These are phyloP conservation scores for Keiferia lycopersicella DNA, from an alignment of 2,888 invertebrate species.

Conservation along the genomic window DNA sequence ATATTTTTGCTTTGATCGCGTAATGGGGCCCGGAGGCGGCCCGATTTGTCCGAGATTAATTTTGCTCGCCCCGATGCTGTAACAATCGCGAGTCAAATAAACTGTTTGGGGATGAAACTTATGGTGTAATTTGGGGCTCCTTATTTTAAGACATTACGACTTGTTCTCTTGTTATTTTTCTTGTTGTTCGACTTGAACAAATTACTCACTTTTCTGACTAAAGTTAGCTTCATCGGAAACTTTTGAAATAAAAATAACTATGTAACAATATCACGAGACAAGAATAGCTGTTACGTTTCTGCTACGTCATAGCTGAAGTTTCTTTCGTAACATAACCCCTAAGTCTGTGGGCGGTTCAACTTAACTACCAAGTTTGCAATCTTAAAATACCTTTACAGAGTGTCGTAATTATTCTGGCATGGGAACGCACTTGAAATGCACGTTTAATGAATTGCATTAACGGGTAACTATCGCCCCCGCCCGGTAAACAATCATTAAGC, in stretches of 20 bases:
- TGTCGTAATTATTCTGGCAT: constrained; percentile 27
- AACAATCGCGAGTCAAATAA: constrained; percentile 48
- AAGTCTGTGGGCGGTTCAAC: neutral
- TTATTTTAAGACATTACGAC: constrained; percentile 13
- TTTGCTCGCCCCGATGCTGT: constrained; percentile 52
- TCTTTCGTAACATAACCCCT: neutral
- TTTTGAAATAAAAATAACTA: constrained; percentile 1
- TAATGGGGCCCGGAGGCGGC: constrained; percentile 71
- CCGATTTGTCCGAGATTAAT: constrained; percentile 76
- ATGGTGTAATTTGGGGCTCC: constrained; percentile 6
- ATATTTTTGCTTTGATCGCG: constrained; percentile 78
- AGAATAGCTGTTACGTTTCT: neutral
- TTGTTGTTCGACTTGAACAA: neutral
- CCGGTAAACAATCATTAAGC: constrained; percentile 77
- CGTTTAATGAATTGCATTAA: constrained; percentile 82
- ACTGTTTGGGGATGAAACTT: constrained; percentile 39
- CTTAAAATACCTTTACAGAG: neutral
- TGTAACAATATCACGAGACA: constrained; percentile 4
- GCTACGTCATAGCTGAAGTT: neutral
- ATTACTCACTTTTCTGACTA: constrained; percentile 8
- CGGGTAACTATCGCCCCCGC: constrained; percentile 71
- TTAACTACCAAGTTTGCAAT: neutral
- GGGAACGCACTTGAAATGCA: constrained; percentile 66
- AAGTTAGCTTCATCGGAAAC: neutral
- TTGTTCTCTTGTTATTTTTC: neutral